Evolutionary conservation across 2,113 vertebrate species (phyloP), one percentile per base, ranked within the genome.

Genomic region (Calidris pygmaea): DNA sequence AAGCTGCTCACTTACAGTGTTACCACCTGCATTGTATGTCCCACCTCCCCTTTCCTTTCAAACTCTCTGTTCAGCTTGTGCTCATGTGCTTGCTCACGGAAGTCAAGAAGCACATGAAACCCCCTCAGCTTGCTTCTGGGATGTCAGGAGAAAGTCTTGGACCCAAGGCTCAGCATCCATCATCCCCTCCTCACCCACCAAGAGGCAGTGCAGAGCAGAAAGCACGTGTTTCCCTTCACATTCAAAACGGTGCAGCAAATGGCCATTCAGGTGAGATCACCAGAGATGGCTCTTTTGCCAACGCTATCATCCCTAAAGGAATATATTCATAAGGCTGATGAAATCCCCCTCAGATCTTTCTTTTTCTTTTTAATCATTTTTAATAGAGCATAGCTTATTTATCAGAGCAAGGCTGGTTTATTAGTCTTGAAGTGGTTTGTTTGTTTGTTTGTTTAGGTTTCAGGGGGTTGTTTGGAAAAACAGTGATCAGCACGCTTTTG

Each of bases 381-480:
- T 56, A 84, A 85, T 58, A 73, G 80, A 90, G 18, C 29, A 37
- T 53, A 43, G 48, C 10, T 77, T 87, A 58, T 94, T n/a, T 92
- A 65, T 67, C 30, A 87, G 52, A 82, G 32, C 29, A 74, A 74
- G 41, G 35, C 59, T 56, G 58, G 75, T 88, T 88, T 94, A 85
- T 95, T 88, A 93, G 35, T 63, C 73, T 52, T 90, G 60, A 89
- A 95, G 89, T 78, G 80, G 72, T 91, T 93, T 79, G 60, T 60
- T 77, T 90, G 60, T 60, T 77, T 90, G 63, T 62, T 91, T 93
- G 83, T 89, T 89, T 92, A 72, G 18, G 10, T 75, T 94, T 87
- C 73, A 81, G 70, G 39, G 48, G 6, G 12, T 41, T 92, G 68
- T 75, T 85, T 90, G 76, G 48, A 66, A 90, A 96, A 94, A 70